phyloP scores from a whole-genome alignment of 2,797 vertebrate genomes.

The Schizopygopsis pylzovi region DNA sequence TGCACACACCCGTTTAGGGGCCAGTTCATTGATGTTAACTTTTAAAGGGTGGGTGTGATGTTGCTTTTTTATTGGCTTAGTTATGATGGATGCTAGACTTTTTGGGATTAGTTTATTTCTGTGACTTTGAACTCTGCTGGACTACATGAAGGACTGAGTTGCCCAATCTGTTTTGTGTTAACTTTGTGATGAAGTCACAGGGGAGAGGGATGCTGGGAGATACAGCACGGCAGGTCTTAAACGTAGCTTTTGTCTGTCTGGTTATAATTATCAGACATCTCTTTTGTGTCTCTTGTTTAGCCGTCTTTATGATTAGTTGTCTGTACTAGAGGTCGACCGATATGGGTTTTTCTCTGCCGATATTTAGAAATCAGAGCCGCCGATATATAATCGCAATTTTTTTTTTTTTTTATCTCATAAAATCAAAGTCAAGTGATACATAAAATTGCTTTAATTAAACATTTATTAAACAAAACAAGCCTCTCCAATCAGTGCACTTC shows the following conservation, averaged over 20 bases:
- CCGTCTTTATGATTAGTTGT: neutral
- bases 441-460: too few relatives aligned
- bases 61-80: slow-evolving; percentile 5
- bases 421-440: too few relatives aligned
- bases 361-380: too few relatives aligned
- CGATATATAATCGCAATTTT: too few relatives aligned
- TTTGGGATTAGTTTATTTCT: slow-evolving; percentile 2
- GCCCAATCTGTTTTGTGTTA: neutral
- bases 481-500: too few relatives aligned
- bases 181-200: slow-evolving; percentile 33
- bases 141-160: neutral
- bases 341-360: too few relatives aligned
- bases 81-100: neutral
- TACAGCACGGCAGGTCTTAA: neutral
- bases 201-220: slow-evolving; percentile 19
- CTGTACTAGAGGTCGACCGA: neutral
- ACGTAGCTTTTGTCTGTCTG: neutral
- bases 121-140: slow-evolving; percentile 28
- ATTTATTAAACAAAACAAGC: too few relatives aligned
- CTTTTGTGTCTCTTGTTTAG: neutral
- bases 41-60: slow-evolving; percentile 9
- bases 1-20: neutral
- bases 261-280: slow-evolving; percentile 7
- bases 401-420: too few relatives aligned
- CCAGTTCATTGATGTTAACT: slow-evolving; percentile 27